Evolutionary conservation across 2,888 invertebrate genomes (phyloP), one percentile per base, ranked within the genome.

Genomic region (Corbicula japonica): DNA sequence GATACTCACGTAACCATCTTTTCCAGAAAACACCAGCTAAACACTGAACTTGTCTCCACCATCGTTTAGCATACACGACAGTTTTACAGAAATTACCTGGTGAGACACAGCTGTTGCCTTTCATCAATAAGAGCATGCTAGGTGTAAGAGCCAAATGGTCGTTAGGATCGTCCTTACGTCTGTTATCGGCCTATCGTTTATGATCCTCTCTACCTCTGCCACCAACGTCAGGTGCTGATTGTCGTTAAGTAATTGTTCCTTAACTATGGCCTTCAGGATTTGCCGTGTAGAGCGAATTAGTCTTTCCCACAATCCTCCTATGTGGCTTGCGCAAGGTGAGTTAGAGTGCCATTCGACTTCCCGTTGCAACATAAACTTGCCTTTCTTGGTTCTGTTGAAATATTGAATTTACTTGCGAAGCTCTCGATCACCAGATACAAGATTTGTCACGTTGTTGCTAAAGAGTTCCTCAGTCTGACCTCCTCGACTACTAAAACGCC

Each of bases 401-500:
- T 69, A 15, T 35, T 65, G 35, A 18, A 82, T 61, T 4, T 58
- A 58, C 46, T 63, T 54, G 1, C 73, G 65, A 15, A 83, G 41
- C 38, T 70, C 79, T 6, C 28, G 46, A 30, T 78, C 69, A 4
- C 73, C 79, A 6, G 38, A 35, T 6, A 58, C 50, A 18, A 82
- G 63, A 56, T 72, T 79, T 10, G 73, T 76, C 15, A 75, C 76
- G 41, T 76, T 82, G 15, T 82, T 75, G 38, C 68, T 66, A n/a
- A 46, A 68, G 2, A 75, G 26, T 15, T 75, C 68, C 46, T 56
- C 44, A 1, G 82, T 76, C 21, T 6, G 15, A 10, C 75, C 79
- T 63, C 80, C 52, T 23, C 73, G 65, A 41, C 69, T 62, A 23
- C 30, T 28, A 32, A 83, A 80, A 2, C 77, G 71, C 30, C 72